Percentiles rank a stretch among this genome's conserved stretches.
Evolutionary conservation across 2,113 vertebrate species (phyloP).

Genomic region (Actenoides hombroni): DNA sequence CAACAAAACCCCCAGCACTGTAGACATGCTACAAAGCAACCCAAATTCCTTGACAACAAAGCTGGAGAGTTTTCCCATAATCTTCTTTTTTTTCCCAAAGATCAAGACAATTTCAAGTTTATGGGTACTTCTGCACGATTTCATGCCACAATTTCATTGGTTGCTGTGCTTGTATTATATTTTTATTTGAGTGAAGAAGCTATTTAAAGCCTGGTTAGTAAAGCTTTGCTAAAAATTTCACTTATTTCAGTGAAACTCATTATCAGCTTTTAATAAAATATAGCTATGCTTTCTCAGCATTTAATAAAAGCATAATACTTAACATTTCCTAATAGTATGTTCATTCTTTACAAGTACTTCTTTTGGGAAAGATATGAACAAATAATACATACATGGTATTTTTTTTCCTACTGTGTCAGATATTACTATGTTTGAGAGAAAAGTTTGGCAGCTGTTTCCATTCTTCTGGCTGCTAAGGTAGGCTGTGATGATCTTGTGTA

Average conservation of each 20-base stretch:
- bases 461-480: background rate
- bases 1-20: fast-evolving
- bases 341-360: background rate
- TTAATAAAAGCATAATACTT: background rate
- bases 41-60: background rate
- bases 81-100: background rate
- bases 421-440: background rate
- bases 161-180: background rate
- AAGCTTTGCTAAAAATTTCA: background rate
- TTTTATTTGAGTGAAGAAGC: background rate
- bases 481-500: background rate
- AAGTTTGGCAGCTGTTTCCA: background rate
- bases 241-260: background rate
- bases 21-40: background rate
- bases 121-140: background rate
- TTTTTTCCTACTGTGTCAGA: background rate
- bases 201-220: background rate
- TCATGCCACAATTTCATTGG: background rate
- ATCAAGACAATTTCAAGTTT: background rate
- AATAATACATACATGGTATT: background rate
- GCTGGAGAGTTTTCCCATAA: background rate
- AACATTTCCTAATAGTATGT: background rate
- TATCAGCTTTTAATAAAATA: background rate
- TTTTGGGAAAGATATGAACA: background rate
- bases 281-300: background rate